Evolutionary conservation across 2,888 invertebrate species (phyloP), one percentile per base, ranked within the genome.

Genomic region (Ennomos fuscantarius): DNA sequence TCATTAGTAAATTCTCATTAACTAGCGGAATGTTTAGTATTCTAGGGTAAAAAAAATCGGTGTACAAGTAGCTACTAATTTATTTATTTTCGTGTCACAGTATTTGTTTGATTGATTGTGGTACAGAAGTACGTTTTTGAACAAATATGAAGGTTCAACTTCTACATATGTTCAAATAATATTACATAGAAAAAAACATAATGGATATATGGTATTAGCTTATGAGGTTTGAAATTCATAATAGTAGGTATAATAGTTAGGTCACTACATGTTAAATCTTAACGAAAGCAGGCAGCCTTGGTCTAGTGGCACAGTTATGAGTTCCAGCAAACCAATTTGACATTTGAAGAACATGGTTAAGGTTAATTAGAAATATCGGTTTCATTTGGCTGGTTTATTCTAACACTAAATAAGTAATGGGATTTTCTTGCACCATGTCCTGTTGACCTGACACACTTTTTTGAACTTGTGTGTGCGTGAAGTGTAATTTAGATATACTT

Each of bases 211-310:
- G 45, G 41, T 41, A 52, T 50, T 60, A 52, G 62, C 44, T 55
- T 63, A 63, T 56, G 51, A 54, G 58, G 48, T 51, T 60, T 58
- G 44, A 43, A 56, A 59, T 59, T 60, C 56, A 54, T 59, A 55
- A 24, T 41, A 37, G 51, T 62, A n/a, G n/a, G n/a, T n/a, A n/a
- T n/a, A n/a, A n/a, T n/a, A n/a, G n/a, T n/a, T n/a, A n/a, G n/a
- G n/a, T n/a, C n/a, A n/a, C n/a, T 49, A 51, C 49, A 33, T 45
- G 67, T 68, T 58, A 62, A 73, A 63, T 69, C 61, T 69, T 69
- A 58, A 63, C 55, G 44, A 54, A 68, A 66, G 65, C 54, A 66
- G 68, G 65, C 79, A 69, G 65, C 79, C 77, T 81, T 79, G 79
- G 58, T 71, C 71, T 65, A 76, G 61, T 79, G 63, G 66, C 70